Evolutionary conservation across 2,113 vertebrate genomes (phyloP), one percentile per base, ranked within the genome.

Genomic region (Zosterops japonicus): DNA sequence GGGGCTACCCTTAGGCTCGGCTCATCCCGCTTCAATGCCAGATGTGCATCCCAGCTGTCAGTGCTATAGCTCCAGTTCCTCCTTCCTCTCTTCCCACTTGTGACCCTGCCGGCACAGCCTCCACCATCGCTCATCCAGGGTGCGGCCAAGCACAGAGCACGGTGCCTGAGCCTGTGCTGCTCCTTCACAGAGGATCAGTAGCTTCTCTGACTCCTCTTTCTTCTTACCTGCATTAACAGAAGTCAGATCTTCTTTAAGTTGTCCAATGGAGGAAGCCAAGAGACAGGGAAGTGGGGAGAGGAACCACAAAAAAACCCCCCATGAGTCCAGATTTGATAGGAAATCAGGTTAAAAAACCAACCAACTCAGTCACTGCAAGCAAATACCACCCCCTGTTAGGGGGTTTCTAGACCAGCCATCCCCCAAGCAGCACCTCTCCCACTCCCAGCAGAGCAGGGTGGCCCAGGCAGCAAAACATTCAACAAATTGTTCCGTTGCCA

Each of bases 401-500:
- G 36, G 47, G 44, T 41, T 46, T 83, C 39, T 23, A 44, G 39
- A 83, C 9, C 24, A 55, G 59, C 14, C 50, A 47, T 41, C 49
- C 65, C 19, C 19, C 42, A 41, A 33, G 55, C 42, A 93, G 28
- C 63, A 67, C n/a, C 29, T 81, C 79, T 85, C 59, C 67, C 36
- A 59, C 27, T 69, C 55, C 64, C 71, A 68, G 47, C 44, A 77
- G 59, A 96, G n/a, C 42, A n/a, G 61, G 56, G 85, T 71, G 76
- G 92, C 52, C 79, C 76, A 71, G 76, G 68, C 87, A 77, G 71
- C 4, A 0, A 90, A 95, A 83, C 68, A 41, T 88, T 49, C 46
- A 77, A 84, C 87, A 75, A 83, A 88, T n/a, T 77, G 29, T 92
- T 93, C 71, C 18, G 33, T 80, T 86, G 71, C 68, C 49, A 56